Conservation (phyloP, 1,140 invertebrate genomes). For the Papilio machaon region DNA sequence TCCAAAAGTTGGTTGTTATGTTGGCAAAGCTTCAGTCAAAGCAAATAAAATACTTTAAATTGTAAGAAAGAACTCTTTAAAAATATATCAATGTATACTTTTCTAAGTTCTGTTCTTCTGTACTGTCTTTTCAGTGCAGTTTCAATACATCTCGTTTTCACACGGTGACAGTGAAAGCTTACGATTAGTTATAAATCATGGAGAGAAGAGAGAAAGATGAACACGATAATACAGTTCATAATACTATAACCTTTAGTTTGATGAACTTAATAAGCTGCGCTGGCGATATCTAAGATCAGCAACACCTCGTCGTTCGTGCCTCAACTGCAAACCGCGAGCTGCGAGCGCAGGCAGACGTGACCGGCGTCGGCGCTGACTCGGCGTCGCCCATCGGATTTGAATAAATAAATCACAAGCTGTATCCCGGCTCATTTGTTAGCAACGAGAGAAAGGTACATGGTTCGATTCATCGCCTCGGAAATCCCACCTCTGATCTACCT, state of each 20-base stretch:
- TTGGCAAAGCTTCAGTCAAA: too few species aligned
- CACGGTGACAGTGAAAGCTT: slow-evolving; percentile 29
- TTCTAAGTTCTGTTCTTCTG: too few species aligned
- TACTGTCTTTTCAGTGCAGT: background rate
- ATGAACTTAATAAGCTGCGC: slow-evolving; percentile 59
- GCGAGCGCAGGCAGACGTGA: slow-evolving; percentile 59
- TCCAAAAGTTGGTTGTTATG: too few species aligned
- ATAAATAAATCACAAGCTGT: slow-evolving; percentile 70
- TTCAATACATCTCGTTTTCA: slow-evolving; percentile 5
- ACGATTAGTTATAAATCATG: slow-evolving; percentile 8
- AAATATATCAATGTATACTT: too few species aligned
- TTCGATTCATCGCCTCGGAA: slow-evolving; percentile 64
- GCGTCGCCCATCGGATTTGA: slow-evolving; percentile 71
- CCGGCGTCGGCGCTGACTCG: slow-evolving; percentile 52
- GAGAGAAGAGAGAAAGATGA: slow-evolving; percentile 29
- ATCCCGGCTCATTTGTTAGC: slow-evolving; percentile 70
- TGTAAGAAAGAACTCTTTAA: too few species aligned
- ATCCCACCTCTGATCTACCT: slow-evolving; percentile 63
- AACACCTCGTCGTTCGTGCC: slow-evolving; percentile 64
- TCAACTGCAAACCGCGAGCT: slow-evolving; percentile 58
- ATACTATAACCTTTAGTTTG: slow-evolving; percentile 44
- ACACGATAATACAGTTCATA: slow-evolving; percentile 33
- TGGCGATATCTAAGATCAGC: slow-evolving; percentile 60
- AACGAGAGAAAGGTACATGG: slow-evolving; percentile 61
- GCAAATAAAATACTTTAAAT: too few species aligned